A percentile compares a stretch with the other conserved stretches of the same genome.
Evolutionary conservation across 2,888 invertebrate genomes (phyloP).

Genomic region (Merodon equestris): DNA sequence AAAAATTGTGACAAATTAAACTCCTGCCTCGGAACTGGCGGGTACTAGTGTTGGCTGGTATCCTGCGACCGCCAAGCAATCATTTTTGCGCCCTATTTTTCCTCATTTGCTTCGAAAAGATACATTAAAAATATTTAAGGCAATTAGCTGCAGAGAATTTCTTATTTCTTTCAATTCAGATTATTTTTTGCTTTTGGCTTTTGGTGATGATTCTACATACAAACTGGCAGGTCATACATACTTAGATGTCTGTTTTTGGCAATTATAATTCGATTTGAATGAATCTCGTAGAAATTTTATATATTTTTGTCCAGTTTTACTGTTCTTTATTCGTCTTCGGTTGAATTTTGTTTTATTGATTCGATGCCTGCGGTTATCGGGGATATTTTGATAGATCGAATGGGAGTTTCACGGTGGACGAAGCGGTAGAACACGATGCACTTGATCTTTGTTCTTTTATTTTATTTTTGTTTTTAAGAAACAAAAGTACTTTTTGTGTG

Average conservation of each 20-base stretch:
- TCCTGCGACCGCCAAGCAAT: constrained; percentile 6
- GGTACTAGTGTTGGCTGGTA: too few species aligned
- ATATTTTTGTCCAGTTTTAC: background rate
- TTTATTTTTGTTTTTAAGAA: background rate
- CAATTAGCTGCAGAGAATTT: constrained; percentile 62
- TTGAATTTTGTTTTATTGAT: constrained; percentile 33
- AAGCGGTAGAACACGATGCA: constrained; percentile 23
- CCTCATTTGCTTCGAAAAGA: constrained; percentile 48
- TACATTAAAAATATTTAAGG: constrained; percentile 56
- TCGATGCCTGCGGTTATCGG: constrained; percentile 45
- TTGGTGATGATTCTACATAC: too few species aligned
- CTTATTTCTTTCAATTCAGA: constrained; percentile 13
- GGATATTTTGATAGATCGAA: constrained; percentile 12
- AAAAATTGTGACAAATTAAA: constrained; percentile 66
- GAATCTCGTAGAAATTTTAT: constrained; percentile 23
- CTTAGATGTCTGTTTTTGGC: constrained; percentile 55
- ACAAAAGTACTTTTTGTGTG: constrained; percentile 26
- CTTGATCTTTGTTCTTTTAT: background rate
- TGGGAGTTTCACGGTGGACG: background rate
- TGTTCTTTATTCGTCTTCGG: background rate
- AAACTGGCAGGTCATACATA: background rate
- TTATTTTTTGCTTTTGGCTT: constrained; percentile 12
- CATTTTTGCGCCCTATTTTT: constrained; percentile 49
- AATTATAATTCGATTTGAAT: constrained; percentile 67
- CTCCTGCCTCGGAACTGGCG: constrained; percentile 20